Conservation (phyloP, 2,113 vertebrate genomes). For the Notechis scutatus region DNA sequence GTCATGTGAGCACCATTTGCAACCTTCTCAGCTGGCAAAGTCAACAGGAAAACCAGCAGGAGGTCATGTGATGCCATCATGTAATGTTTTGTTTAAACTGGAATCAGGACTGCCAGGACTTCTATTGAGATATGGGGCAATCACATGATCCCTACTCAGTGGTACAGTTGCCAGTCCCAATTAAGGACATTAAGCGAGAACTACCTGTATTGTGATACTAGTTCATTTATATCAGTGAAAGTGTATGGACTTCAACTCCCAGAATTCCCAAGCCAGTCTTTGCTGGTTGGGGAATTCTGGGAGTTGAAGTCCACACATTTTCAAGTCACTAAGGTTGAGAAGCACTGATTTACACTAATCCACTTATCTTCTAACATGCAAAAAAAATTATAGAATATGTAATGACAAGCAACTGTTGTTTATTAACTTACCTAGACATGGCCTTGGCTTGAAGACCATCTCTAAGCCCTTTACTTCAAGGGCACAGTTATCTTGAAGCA, state of each 20-base stretch:
- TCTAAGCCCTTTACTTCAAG: constrained; percentile 90
- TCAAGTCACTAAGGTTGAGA: too few species aligned
- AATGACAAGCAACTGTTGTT: not conserved
- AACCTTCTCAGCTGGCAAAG: not conserved
- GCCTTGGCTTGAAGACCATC: constrained; percentile 91
- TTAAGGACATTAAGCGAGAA: not conserved
- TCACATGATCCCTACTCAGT: not conserved
- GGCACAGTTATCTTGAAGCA: constrained; percentile 93
- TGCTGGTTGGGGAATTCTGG: too few species aligned
- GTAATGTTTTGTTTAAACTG: not conserved
- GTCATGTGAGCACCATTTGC: not conserved
- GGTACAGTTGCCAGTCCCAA: not conserved
- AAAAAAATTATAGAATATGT: not conserved
- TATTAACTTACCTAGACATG: constrained; percentile 81
- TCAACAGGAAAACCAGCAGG: not conserved
- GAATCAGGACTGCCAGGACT: not conserved
- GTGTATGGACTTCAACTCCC: too few species aligned
- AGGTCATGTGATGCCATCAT: not conserved
- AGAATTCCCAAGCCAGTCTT: too few species aligned
- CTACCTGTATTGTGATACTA: not conserved
- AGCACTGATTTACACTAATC: not conserved
- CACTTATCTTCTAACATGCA: not conserved
- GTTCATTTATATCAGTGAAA: not conserved
- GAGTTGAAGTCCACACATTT: too few species aligned
- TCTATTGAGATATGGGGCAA: not conserved